Base-by-base conservation (phyloP, 1,140 invertebrate species). In the Trichonephila clavata region DNA sequence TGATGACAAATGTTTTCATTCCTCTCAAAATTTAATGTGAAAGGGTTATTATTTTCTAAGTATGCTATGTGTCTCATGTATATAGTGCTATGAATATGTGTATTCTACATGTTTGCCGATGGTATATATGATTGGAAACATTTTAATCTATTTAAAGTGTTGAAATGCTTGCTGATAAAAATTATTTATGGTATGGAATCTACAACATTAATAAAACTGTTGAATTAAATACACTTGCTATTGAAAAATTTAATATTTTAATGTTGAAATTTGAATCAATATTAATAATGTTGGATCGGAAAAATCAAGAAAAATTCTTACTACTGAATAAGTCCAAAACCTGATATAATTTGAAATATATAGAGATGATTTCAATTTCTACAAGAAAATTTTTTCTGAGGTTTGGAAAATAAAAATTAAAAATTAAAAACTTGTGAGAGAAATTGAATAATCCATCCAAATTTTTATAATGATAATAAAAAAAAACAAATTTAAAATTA, bases 401-500 rank as follows among this genome's bases (percentile, higher is more conserved):
- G 21, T 13, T 68, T 50, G 32, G 71, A 18, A 77, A 18, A 32
- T 7, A 77, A 71, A 77, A 71, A n/a, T n/a, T n/a, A n/a, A n/a
- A n/a, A n/a, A n/a, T n/a, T n/a, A 71, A 71, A 39, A 77, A 77
- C 50, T 7, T 50, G 61, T 77, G 18, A 18, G 18, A 18, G 21
- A 39, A 77, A 77, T 77, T 39, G 21, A 32, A 18, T 20, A 77
- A 32, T 77, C 71, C 71, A 77, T 77, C 71, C 71, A 77, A 77
- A 77, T 77, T 77, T 77, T 68, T 68, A 68, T 68, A 68, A 8
- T 24, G 63, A 65, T 3, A 39, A 50, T 13, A 50, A 68, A 68
- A 68, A 21, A n/a, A 68, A 68, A 18, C 21, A 63, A 63, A 63
- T 68, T 24, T 39, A 39, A 77, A 16, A 32, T 77, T 77, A 20